These are phyloP conservation scores for Brachyhypopomus occidentalis DNA, from an alignment of 2,113 vertebrate genomes.

Conservation along the genomic window DNA sequence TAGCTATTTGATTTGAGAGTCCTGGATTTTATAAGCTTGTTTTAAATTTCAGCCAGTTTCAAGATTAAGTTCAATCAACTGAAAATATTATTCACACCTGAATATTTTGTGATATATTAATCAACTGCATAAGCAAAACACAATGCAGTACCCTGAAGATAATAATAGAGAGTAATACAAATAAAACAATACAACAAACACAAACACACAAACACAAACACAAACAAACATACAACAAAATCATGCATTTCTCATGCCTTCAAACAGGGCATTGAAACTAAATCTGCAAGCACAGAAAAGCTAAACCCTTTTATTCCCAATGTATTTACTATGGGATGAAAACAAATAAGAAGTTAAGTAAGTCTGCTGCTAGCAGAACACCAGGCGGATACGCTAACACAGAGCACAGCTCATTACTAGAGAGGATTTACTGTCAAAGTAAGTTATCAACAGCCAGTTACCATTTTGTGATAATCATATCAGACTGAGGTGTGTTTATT, in stretches of 20 bases:
- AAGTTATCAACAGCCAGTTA: not conserved
- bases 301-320: too few relatives aligned
- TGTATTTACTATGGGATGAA: too few relatives aligned
- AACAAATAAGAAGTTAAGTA: not conserved
- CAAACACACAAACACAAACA: too few relatives aligned
- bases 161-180: not conserved
- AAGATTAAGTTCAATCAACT: constrained; percentile 21
- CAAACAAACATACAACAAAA: not conserved
- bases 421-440: not conserved
- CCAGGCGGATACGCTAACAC: too few relatives aligned
- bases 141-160: too few relatives aligned
- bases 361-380: not conserved
- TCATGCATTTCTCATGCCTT: not conserved
- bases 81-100: not conserved
- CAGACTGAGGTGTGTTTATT: not conserved
- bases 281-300: too few relatives aligned
- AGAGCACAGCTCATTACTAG: not conserved
- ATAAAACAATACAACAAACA: not conserved
- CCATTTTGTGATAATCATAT: not conserved
- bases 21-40: constrained; percentile 7
- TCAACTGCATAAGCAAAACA: not conserved
- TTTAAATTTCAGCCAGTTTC: constrained; percentile 2
- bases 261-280: too few relatives aligned
- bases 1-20: constrained; percentile 7
- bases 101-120: not conserved